Percentiles rank a stretch among this genome's conserved stretches.
phyloP scores from a whole-genome alignment of 2,888 invertebrate genomes.

The Mongoloraphidia duomilia region DNA sequence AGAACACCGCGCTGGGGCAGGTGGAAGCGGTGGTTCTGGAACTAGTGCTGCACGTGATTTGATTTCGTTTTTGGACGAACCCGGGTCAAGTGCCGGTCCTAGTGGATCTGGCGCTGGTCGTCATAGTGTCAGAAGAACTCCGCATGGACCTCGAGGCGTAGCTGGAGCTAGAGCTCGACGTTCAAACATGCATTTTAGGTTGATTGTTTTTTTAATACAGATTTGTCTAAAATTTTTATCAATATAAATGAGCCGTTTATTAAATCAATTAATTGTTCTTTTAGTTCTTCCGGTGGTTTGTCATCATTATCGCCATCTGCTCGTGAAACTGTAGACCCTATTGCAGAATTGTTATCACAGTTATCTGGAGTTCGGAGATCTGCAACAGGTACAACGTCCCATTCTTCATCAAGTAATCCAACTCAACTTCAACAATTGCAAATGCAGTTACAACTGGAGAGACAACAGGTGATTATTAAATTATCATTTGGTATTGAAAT shows the following conservation, averaged over 20 bases:
- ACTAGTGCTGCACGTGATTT: conserved; percentile 84
- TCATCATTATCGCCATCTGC: conserved; percentile 77
- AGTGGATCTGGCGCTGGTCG: conserved; percentile 22
- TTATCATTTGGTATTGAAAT: background rate
- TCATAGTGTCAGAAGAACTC: conserved; percentile 30
- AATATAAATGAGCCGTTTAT: background rate
- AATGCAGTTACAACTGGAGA: conserved; percentile 85
- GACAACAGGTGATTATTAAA: conserved; percentile 61
- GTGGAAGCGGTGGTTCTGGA: conserved; percentile 34
- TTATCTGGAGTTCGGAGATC: conserved; percentile 81
- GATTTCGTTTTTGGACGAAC: conserved; percentile 87
- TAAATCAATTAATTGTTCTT: conserved; percentile 14
- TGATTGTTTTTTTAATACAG: conserved; percentile 16
- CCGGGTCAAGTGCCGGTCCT: conserved; percentile 48
- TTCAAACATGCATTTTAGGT: conserved; percentile 89
- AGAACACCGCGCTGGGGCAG: conserved; percentile 58
- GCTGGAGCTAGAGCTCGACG: conserved; percentile 64
- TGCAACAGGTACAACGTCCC: conserved; percentile 36
- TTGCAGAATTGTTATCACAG: conserved; percentile 89
- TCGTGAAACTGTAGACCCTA: conserved; percentile 90
- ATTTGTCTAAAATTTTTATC: background rate
- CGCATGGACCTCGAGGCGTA: conserved; percentile 46
- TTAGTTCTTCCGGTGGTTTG: conserved; percentile 70
- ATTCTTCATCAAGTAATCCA: conserved; percentile 43
- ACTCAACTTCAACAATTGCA: conserved; percentile 85